These are phyloP conservation scores for Chrysaora quinquecirrha DNA, from an alignment of 30 jellyfish, hydroid and myxozoan genomes.

Conservation along the genomic window DNA sequence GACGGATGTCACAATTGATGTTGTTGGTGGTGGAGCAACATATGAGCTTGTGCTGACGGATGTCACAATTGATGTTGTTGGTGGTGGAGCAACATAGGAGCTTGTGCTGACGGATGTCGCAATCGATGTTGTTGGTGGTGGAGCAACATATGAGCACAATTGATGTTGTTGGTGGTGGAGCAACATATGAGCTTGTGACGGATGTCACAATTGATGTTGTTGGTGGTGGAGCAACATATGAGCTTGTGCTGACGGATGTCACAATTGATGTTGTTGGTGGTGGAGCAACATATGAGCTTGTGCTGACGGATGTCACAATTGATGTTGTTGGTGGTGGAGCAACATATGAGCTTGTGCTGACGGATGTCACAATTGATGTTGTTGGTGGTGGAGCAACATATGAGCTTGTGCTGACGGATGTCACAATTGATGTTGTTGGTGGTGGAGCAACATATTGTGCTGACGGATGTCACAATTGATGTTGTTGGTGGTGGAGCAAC, in stretches of 20 bases:
- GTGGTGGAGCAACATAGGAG: neutral
- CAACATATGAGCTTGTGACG: neutral
- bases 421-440: neutral
- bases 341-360: neutral
- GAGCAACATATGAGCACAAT: slow-evolving; percentile 3
- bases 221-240: neutral
- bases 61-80: slow-evolving; percentile 2
- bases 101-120: neutral
- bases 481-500: slow-evolving; percentile 4
- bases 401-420: neutral
- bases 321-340: neutral
- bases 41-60: neutral
- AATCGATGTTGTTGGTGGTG: slow-evolving; percentile 13
- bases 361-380: neutral
- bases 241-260: neutral
- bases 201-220: neutral
- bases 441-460: neutral
- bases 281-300: neutral
- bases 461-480: neutral
- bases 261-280: slow-evolving; percentile 2
- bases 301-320: neutral
- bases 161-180: slow-evolving; percentile 12
- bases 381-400: neutral
- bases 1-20: slow-evolving; percentile 6
- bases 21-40: slow-evolving; percentile 9